These are phyloP conservation scores for Orchesella cincta DNA, from an alignment of 1,140 invertebrate genomes.

Conservation along the genomic window DNA sequence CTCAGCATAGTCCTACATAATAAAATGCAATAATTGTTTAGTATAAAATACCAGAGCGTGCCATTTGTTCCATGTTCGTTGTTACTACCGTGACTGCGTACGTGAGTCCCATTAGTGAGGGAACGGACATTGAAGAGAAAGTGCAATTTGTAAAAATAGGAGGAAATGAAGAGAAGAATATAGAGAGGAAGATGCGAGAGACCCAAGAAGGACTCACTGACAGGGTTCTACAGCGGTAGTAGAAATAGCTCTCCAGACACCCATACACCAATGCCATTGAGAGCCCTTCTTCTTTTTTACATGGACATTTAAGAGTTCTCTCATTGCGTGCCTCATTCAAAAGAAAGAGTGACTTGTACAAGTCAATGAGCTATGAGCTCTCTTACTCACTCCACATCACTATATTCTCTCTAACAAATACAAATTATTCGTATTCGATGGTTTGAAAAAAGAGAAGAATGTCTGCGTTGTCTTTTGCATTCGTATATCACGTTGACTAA, in stretches of 20 bases:
- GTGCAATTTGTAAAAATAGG: background rate
- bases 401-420: no score
- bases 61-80: no score
- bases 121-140: background rate
- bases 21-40: no score
- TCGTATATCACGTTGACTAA: no score
- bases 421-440: no score
- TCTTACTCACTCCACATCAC: background rate
- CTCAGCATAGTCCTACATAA: no score
- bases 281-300: constrained; percentile 42
- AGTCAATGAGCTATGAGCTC: background rate
- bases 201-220: constrained; percentile 30
- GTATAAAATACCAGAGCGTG: no score
- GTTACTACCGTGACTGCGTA: no score
- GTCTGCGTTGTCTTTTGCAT: no score
- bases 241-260: constrained; percentile 49
- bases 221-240: constrained; percentile 30
- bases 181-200: background rate
- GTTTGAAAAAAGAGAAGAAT: no score
- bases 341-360: background rate
- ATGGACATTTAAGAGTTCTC: constrained; percentile 35
- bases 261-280: constrained; percentile 43
- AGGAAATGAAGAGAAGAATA: background rate
- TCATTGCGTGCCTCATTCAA: no score
- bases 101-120: background rate